Evolutionary conservation across 2,888 invertebrate genomes (phyloP), one percentile per base, ranked within the genome.

Genomic region (Panzeria rudis): DNA sequence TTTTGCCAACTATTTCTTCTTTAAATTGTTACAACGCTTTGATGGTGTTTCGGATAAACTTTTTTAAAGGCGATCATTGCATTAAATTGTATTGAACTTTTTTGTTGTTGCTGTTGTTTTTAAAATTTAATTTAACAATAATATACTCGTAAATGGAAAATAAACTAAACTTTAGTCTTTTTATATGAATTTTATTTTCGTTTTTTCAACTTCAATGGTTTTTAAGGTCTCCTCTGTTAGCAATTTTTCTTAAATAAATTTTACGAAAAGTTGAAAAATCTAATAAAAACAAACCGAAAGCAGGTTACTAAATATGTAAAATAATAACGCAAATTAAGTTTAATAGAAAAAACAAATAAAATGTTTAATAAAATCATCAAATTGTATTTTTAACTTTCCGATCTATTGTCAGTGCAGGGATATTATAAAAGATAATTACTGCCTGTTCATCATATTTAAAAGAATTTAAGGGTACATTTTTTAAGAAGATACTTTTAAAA

Each of bases 181-280:
- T 68, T 52, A 77, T 73, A 54, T 66, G 52, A 85, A 69, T 71
- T 52, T 71, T 79, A 75, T 61, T 71, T 75, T 44, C 78, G 78
- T 80, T 80, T 90, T 90, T 90, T 90, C 90, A 89, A 90, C 89
- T 90, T 90, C 88, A 90, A 88, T 90, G 90, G 87, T 88, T 90
- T 89, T 87, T 77, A 86, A 87, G 88, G 87, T 87, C 87, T 84
- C 76, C 68, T 76, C 79, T 82, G 81, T 75, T 59, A 64, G n/a
- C 3, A 52, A 68, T 61, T 47, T 23, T 50, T 75, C 17, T 44
- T 3, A 17, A 7, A 44, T 4, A 50, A 9, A 38, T 47, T 41
- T 1, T 15, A 23, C 15, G 15, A 59, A 62, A 66, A 15, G 17
- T 9, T 61, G n/a, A 64, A 66, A 72, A 72, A 50, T 25, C 23